Conservation (phyloP, 2,797 vertebrate species). For the Xyrichtys novacula region DNA sequence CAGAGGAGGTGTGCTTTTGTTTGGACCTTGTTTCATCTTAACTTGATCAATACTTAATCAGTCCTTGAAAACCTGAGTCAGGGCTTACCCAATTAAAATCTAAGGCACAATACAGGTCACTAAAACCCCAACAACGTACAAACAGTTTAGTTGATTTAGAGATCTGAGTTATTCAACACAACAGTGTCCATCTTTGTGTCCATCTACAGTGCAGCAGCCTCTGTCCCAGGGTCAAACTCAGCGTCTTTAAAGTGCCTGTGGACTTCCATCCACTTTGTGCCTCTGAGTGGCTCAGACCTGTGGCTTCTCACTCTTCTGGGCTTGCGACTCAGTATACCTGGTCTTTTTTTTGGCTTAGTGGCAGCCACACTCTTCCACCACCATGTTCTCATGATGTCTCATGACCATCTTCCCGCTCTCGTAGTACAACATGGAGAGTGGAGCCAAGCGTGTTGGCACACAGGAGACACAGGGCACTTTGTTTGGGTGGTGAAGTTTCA, state of each 20-base stretch:
- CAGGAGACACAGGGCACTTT: conserved; percentile 87
- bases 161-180: background rate
- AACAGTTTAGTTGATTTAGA: conserved; percentile 3
- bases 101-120: background rate
- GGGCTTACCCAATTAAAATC: background rate
- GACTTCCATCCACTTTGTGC: conserved; percentile 9
- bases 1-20: conserved; percentile 15
- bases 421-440: conserved; percentile 92
- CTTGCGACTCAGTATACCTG: background rate
- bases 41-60: conserved; percentile 13
- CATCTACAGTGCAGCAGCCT: conserved; percentile 17
- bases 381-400: conserved; percentile 90
- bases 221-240: conserved; percentile 10
- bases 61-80: background rate
- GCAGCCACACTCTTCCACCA: conserved; percentile 91
- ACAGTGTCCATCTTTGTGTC: background rate
- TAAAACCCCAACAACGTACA: background rate
- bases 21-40: background rate
- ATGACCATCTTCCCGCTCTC: conserved; percentile 86
- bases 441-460: conserved; percentile 85
- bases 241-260: conserved; percentile 56
- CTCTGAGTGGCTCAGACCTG: conserved; percentile 15
- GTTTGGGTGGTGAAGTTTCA: conserved; percentile 87
- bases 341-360: conserved; percentile 74
- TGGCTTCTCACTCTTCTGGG: conserved; percentile 11